Percentiles rank a stretch among this genome's conserved stretches.
phyloP scores from a whole-genome alignment of 2,888 invertebrate species.

The Kryphioiulus occultus region DNA sequence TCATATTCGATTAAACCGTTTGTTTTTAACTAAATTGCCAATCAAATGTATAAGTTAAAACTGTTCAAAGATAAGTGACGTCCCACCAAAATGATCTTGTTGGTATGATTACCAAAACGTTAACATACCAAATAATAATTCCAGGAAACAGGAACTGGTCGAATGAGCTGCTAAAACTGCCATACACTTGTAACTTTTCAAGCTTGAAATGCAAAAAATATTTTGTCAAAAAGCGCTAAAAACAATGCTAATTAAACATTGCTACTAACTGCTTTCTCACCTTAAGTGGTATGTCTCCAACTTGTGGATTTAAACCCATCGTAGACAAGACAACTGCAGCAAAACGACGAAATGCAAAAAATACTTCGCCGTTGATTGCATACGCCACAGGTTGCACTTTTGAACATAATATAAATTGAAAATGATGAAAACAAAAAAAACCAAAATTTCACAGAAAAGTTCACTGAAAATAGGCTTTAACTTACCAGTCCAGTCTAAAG shows the following conservation, averaged over 20 bases:
- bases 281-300: not conserved
- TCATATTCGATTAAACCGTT: no score
- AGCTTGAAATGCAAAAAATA: not conserved
- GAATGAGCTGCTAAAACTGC: not conserved
- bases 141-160: conserved; percentile 26
- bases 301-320: not conserved
- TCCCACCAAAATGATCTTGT: no score
- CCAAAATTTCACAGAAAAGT: not conserved
- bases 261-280: not conserved
- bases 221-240: not conserved
- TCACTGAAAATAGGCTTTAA: not conserved
- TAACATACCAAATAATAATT: not conserved
- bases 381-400: not conserved
- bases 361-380: not conserved
- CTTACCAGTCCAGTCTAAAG: not conserved
- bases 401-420: not conserved
- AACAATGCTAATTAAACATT: not conserved
- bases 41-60: no score
- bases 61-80: no score
- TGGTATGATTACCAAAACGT: not conserved
- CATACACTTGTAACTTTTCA: not conserved
- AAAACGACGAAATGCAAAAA: conserved; percentile 7
- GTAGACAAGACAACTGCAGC: not conserved
- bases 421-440: not conserved
- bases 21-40: no score